Evolutionary conservation across 1,140 invertebrate species (phyloP).

Genomic region (Ceratina australensis): DNA sequence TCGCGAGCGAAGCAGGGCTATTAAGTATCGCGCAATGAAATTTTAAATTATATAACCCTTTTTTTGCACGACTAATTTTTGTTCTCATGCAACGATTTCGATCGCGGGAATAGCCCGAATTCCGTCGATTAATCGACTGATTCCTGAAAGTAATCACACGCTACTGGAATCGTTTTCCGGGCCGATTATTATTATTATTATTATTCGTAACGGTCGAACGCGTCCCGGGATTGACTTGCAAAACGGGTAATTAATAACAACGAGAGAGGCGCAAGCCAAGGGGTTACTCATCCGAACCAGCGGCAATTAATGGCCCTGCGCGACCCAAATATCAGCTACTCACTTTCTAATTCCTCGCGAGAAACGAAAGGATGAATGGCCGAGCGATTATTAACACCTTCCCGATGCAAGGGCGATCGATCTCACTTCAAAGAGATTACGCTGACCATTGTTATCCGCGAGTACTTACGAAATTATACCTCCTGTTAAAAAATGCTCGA

Average conservation of each 20-base stretch:
- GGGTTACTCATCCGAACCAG: slow-evolving; percentile 23
- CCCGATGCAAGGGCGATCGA: background rate
- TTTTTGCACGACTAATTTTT: too few species aligned
- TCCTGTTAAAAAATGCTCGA: background rate
- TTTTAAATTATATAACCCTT: too few species aligned
- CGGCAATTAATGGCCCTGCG: slow-evolving; percentile 48
- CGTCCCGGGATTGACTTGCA: slow-evolving; percentile 5
- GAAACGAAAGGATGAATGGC: slow-evolving; percentile 25
- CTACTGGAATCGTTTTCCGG: background rate
- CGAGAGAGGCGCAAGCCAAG: background rate
- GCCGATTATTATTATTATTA: background rate
- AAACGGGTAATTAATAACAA: slow-evolving; percentile 16
- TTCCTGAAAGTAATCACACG: background rate
- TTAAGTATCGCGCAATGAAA: too few species aligned
- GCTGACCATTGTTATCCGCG: slow-evolving; percentile 35
- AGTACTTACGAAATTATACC: slow-evolving; percentile 8
- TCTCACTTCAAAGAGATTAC: slow-evolving; percentile 32
- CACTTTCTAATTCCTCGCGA: slow-evolving; percentile 58
- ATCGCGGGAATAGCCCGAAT: background rate
- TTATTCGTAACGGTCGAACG: slow-evolving; percentile 2
- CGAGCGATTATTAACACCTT: slow-evolving; percentile 45
- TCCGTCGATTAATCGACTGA: background rate
- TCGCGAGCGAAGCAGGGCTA: too few species aligned
- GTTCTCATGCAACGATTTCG: too few species aligned
- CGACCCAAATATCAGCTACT: slow-evolving; percentile 56